A percentile compares a stretch with the other conserved stretches of the same genome.
Conservation (phyloP, 2,888 invertebrate species). For the Cremastobaeus sp. region DNA sequence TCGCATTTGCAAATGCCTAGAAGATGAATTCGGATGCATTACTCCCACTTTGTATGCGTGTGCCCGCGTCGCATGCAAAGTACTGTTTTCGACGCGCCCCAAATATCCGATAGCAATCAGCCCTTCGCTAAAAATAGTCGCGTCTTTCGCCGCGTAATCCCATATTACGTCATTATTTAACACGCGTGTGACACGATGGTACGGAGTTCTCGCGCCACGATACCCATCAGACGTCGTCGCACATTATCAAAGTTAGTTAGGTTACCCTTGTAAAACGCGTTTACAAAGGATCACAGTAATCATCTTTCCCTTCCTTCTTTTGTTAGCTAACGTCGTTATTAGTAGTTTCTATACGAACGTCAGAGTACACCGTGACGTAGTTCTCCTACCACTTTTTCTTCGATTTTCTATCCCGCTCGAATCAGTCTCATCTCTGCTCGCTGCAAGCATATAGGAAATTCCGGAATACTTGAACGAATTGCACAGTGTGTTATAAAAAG, state of each 20-base stretch:
- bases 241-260: constrained; percentile 38
- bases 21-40: constrained; percentile 34
- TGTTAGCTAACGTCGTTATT: constrained; percentile 17
- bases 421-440: no score
- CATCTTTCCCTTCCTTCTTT: constrained; percentile 26
- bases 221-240: constrained; percentile 26
- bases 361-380: constrained; percentile 30
- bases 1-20: constrained; percentile 14
- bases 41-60: constrained; percentile 36
- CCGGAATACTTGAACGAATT: no score
- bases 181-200: constrained; percentile 9
- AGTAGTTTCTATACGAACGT: constrained; percentile 35
- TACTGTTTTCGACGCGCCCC: constrained; percentile 4
- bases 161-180: constrained; percentile 35
- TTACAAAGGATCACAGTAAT: constrained; percentile 38
- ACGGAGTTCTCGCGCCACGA: constrained; percentile 4
- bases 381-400: constrained; percentile 1
- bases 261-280: constrained; percentile 36
- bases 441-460: no score
- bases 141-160: constrained; percentile 6
- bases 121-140: constrained; percentile 18
- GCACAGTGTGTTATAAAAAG: no score
- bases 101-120: constrained; percentile 24
- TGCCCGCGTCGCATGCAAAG: constrained; percentile 24
- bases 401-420: neutral